phyloP scores from a whole-genome alignment of 1,140 invertebrate species.

The Brachionus angularis region DNA sequence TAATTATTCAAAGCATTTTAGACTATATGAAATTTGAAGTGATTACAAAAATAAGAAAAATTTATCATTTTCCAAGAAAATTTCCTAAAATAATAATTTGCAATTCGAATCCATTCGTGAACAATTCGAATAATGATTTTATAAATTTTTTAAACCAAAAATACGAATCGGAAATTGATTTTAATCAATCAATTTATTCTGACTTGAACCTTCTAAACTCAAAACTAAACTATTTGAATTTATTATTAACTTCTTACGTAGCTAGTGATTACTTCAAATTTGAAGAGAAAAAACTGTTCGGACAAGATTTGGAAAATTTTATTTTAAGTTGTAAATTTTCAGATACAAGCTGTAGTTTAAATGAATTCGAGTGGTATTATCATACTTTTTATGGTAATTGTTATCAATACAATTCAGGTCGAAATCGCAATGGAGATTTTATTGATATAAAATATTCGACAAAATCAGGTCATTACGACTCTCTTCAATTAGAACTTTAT shows the following conservation, averaged over 20 bases:
- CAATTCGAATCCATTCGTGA: no score
- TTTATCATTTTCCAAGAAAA: background rate
- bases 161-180: no score
- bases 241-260: no score
- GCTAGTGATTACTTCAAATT: no score
- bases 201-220: no score
- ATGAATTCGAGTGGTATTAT: background rate
- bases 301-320: no score
- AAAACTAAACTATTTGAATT: no score
- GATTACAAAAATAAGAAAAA: background rate
- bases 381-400: background rate
- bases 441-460: background rate
- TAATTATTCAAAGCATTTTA: slow-evolving; percentile 4
- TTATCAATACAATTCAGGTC: background rate
- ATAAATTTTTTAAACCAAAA: no score
- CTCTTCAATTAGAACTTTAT: background rate
- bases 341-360: background rate
- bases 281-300: no score
- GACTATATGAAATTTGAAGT: slow-evolving; percentile 15
- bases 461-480: background rate
- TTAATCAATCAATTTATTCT: no score
- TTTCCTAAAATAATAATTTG: slow-evolving; percentile 25
- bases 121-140: no score
- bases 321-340: no score
- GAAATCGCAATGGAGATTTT: background rate